Conservation (phyloP, 2,113 vertebrate species). For the Galemys pyrenaicus region DNA sequence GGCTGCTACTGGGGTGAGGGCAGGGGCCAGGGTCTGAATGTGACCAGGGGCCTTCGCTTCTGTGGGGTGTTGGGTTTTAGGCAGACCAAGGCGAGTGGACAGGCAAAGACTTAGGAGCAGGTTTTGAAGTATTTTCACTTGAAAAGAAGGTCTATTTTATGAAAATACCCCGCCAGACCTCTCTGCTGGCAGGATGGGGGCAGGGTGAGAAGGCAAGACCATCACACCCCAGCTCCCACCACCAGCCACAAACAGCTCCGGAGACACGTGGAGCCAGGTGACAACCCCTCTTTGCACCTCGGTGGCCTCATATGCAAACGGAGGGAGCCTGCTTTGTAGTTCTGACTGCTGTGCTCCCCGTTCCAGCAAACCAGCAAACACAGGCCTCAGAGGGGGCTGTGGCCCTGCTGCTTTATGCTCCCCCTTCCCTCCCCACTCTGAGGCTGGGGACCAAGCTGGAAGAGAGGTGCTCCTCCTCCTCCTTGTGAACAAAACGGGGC, state of each 20-base stretch:
- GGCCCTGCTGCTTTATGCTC: accelerated
- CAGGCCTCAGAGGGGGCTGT: neutral
- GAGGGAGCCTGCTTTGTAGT: neutral
- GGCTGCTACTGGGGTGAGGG: neutral
- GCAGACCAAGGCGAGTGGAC: neutral
- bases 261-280: neutral
- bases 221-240: accelerated
- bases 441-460: neutral
- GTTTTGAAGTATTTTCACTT: neutral
- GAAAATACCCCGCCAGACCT: neutral
- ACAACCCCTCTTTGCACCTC: neutral
- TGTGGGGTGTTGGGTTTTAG: too few species aligned
- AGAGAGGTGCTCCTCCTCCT: accelerated
- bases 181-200: neutral
- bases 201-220: neutral
- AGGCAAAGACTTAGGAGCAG: neutral
- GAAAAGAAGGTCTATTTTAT: neutral
- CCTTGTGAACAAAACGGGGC: neutral
- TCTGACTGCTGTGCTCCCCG: accelerated
- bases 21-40: neutral
- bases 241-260: neutral
- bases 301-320: neutral
- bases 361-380: accelerated
- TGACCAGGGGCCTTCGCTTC: too few species aligned
- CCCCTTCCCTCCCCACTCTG: neutral